Evolutionary conservation across 2,797 vertebrate species (phyloP), one percentile per base, ranked within the genome.

Genomic region (Schizothorax lantsangensis): DNA sequence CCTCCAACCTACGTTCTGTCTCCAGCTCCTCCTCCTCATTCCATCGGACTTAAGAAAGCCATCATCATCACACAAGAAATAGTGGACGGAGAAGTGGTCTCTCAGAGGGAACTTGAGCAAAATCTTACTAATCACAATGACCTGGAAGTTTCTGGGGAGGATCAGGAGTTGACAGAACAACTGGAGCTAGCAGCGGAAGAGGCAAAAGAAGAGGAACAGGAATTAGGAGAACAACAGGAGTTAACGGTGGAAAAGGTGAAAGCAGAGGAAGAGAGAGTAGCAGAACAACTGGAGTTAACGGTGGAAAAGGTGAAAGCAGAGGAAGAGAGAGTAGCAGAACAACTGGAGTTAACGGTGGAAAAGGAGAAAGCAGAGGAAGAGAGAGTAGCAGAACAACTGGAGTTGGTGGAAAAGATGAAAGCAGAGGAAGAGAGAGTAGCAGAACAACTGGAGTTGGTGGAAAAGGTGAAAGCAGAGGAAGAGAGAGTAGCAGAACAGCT

Each of bases 51-150:
- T 90, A 92, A 93, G 85, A 91, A 89, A 81, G 59, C 87, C 72
- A 72, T 86, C 49, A 85, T 89, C 33, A 91, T 89, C 19, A 88
- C 87, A 23, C 89, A 90, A 57, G 86, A 92, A 75, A 54, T 88
- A 2, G 71, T 89, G 40, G 88, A 92, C 2, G 89, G 85, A 43
- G 77, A 88, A 85, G 85, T 91, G 8, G 85, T 91, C 11, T 57
- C 87, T 2, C 80, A 89, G 10, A 79, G 43, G 0, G 71, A 92
- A 49, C 85, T 87, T 66, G 52, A 89, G 75, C 79, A 89, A 78
- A 82, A 88, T 30, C n/a, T 57, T 14, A 33, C 71, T 12, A 79
- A 84, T n/a, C 87, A 66, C 79, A 81, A 87, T 33, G 74, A 83
- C 79, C 40, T 69, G 12, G 21, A 36, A 2, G 45, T 5, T 23